These are phyloP conservation scores for Delichon dasypus DNA, from an alignment of 2,797 vertebrate species.

Conservation along the genomic window DNA sequence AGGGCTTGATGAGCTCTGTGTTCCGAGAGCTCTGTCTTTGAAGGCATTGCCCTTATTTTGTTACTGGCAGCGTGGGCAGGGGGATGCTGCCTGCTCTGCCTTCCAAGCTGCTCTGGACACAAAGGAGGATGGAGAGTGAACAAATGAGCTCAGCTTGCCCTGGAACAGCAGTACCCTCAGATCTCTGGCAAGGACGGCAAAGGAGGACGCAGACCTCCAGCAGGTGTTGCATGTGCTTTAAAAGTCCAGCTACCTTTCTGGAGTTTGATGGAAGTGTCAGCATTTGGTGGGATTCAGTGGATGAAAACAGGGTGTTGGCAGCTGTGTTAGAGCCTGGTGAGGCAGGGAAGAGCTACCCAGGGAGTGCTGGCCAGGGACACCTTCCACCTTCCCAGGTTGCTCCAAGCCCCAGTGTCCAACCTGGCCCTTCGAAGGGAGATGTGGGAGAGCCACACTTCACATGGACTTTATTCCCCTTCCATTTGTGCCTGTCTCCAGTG, in stretches of 20 bases:
- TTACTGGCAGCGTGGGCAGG: not conserved
- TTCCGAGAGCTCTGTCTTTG: not conserved
- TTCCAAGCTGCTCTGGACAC: not conserved
- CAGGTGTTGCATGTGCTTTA: rapidly evolving
- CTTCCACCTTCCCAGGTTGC: not conserved
- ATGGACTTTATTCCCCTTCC: rapidly evolving
- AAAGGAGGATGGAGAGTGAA: not conserved
- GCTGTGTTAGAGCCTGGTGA: not conserved
- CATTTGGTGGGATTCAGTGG: not conserved
- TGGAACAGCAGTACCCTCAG: not conserved
- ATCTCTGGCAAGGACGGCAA: not conserved
- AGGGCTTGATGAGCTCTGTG: not conserved
- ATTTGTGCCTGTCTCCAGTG: not conserved
- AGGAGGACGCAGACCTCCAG: not conserved
- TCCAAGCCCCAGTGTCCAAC: not conserved
- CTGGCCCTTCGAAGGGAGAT: not conserved
- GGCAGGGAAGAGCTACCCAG: not conserved
- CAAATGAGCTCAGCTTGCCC: not conserved
- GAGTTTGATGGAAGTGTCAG: not conserved
- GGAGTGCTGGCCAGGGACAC: not conserved
- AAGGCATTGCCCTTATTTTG: not conserved
- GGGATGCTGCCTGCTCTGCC: not conserved
- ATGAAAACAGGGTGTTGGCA: not conserved
- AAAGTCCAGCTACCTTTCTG: not conserved
- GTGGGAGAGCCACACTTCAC: not conserved